Conservation (phyloP, 2,888 invertebrate species). For the Campoletis raptor region DNA sequence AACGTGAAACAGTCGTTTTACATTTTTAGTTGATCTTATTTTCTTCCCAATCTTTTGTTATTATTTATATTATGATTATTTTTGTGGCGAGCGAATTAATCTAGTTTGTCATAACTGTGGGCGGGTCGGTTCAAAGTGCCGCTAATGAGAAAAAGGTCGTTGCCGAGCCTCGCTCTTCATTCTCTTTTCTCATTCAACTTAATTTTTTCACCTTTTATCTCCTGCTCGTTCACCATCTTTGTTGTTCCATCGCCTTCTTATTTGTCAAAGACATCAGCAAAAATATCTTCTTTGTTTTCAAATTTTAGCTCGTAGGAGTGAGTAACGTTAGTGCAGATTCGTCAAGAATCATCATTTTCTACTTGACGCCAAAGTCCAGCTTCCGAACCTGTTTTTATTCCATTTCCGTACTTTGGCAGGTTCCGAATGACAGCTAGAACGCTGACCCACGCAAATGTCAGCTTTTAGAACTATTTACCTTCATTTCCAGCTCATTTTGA, state of each 20-base stretch:
- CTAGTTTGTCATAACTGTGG: constrained; percentile 85
- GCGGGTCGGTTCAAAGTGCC: constrained; percentile 84
- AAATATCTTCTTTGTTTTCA: constrained; percentile 38
- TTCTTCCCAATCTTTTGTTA: constrained; percentile 52
- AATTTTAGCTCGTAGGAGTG: neutral
- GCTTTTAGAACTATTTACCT: neutral
- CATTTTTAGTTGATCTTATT: constrained; percentile 57
- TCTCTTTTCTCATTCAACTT: constrained; percentile 6
- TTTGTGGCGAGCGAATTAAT: constrained; percentile 81
- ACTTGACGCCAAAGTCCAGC: neutral
- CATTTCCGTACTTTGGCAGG: neutral
- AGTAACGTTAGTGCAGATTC: neutral
- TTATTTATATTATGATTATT: constrained; percentile 17
- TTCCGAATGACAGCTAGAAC: neutral
- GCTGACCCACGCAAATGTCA: neutral
- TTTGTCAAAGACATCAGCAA: constrained; percentile 51
- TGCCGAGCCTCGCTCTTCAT: constrained; percentile 53
- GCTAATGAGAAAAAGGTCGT: constrained; percentile 83
- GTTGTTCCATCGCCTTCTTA: constrained; percentile 42
- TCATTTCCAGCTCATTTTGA: neutral
- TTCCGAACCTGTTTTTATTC: neutral
- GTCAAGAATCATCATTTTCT: constrained; percentile 1
- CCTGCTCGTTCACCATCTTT: neutral
- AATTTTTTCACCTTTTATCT: constrained; percentile 3
- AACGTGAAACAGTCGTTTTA: constrained; percentile 67